phyloP scores from a whole-genome alignment of 2,113 vertebrate species.

The Melanostigma gelatinosum region DNA sequence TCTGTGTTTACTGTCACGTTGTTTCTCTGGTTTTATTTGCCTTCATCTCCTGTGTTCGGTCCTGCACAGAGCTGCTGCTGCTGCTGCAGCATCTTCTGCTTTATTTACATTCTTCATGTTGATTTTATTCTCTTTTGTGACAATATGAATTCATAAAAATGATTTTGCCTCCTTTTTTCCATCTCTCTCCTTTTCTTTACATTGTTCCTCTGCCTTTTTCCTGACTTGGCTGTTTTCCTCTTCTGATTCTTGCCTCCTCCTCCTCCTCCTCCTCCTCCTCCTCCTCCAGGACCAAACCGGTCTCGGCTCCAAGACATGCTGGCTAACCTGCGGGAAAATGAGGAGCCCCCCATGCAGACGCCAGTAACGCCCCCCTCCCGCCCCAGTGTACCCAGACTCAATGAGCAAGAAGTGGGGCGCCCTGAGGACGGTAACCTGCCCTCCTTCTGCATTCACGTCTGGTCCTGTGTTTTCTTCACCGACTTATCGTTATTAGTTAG shows the following conservation, averaged over 20 bases:
- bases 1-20: neutral
- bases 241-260: neutral
- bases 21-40: neutral
- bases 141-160: neutral
- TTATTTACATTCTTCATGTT: neutral
- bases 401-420: constrained; percentile 88
- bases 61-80: constrained; percentile 2
- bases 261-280: neutral
- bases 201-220: neutral
- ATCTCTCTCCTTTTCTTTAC: no score
- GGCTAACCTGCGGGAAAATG: constrained; percentile 94
- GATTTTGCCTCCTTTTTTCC: neutral
- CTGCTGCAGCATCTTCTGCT: neutral
- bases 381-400: constrained; percentile 87
- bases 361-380: constrained; percentile 87
- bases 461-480: neutral
- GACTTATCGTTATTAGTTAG: no score
- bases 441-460: no score
- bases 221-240: neutral
- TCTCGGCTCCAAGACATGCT: constrained; percentile 98
- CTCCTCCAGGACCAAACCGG: constrained; percentile 80
- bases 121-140: neutral
- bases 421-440: constrained; percentile 88
- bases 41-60: neutral
- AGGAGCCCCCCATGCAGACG: constrained; percentile 86